Conservation (phyloP, 2,113 vertebrate genomes). For the Grallaria varia region DNA sequence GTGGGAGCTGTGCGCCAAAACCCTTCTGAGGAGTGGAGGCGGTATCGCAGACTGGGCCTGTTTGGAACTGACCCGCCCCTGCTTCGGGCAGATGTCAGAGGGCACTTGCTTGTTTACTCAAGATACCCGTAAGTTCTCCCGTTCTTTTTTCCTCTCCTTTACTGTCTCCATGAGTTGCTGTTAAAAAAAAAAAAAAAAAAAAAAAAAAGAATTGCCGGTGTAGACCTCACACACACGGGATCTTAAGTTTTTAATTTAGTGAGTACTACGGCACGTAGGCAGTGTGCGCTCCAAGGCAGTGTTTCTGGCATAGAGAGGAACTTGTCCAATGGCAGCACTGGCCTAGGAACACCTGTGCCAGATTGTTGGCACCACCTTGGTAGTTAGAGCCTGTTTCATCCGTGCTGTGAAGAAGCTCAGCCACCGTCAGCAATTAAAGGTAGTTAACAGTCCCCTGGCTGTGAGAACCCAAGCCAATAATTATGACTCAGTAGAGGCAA, state of each 20-base stretch:
- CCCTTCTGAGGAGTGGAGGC: neutral
- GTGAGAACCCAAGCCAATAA: neutral
- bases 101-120: neutral
- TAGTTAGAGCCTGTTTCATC: neutral
- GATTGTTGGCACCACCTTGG: neutral
- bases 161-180: neutral
- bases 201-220: neutral
- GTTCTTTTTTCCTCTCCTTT: neutral
- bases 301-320: neutral
- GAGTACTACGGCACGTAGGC: neutral
- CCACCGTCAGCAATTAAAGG: neutral
- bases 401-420: neutral
- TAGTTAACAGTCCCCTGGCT: neutral
- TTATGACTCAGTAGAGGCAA: neutral
- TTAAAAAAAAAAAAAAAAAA: neutral
- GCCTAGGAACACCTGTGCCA: neutral
- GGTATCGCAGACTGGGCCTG: rapidly evolving
- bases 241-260: neutral
- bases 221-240: neutral
- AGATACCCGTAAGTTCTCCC: neutral
- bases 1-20: neutral
- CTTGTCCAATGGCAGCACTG: neutral
- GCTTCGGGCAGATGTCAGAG: neutral
- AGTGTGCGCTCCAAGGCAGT: neutral
- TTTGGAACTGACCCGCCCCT: neutral